A percentile compares a stretch with the other conserved stretches of the same genome.
Evolutionary conservation across 2,888 invertebrate genomes (phyloP).

Genomic region (Galerucella calmariensis): DNA sequence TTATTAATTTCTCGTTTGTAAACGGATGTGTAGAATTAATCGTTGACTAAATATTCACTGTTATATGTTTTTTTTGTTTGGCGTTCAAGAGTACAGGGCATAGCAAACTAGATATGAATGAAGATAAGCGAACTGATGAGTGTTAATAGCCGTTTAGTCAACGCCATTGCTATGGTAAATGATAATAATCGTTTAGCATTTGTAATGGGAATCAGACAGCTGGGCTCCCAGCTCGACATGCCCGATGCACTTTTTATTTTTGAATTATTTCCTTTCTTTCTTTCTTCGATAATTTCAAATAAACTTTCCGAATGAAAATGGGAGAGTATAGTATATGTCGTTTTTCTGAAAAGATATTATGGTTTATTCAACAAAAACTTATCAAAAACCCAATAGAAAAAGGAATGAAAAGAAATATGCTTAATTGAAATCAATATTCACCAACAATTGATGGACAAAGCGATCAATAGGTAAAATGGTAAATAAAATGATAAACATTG

Average conservation of each 20-base stretch:
- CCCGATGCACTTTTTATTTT: background rate
- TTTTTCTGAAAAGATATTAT: too few relatives aligned
- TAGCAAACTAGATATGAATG: slow-evolving; percentile 41
- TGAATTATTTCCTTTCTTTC: too few relatives aligned
- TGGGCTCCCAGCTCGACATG: background rate
- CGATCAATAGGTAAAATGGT: too few relatives aligned
- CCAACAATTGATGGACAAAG: too few relatives aligned
- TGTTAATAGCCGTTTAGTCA: slow-evolving; percentile 59
- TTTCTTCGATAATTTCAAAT: too few relatives aligned
- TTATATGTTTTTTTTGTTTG: slow-evolving; percentile 20
- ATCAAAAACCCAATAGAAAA: too few relatives aligned
- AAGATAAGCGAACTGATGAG: slow-evolving; percentile 46
- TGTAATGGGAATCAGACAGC: slow-evolving; percentile 53
- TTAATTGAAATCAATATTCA: too few relatives aligned
- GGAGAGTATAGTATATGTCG: too few relatives aligned
- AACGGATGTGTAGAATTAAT: slow-evolving; percentile 43
- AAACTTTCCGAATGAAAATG: too few relatives aligned
- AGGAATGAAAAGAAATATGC: too few relatives aligned
- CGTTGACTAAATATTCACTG: slow-evolving; percentile 37
- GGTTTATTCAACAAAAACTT: too few relatives aligned
- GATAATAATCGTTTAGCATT: slow-evolving; percentile 60
- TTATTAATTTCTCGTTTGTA: slow-evolving; percentile 18
- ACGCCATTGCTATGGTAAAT: slow-evolving; percentile 44
- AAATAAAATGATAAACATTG: too few relatives aligned
- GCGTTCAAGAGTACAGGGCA: slow-evolving; percentile 38